Evolutionary conservation across 2,113 vertebrate genomes (phyloP), one percentile per base, ranked within the genome.

Genomic region (Hymenochirus boettgeri): DNA sequence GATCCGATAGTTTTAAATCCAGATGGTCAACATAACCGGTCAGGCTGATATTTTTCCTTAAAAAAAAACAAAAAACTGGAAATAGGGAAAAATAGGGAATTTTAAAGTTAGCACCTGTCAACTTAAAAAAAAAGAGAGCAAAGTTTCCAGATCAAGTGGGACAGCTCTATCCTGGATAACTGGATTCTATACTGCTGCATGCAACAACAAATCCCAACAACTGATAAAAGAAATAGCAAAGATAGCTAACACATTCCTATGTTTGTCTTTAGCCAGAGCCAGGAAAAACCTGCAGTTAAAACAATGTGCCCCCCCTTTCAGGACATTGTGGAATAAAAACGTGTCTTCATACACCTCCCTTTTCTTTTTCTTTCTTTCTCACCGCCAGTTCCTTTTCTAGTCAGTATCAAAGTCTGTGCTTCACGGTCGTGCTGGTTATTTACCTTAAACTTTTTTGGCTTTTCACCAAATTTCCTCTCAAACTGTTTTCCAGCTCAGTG

Each of bases 81-180:
- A n/a, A n/a, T n/a, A n/a, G n/a, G n/a, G n/a, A n/a, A n/a, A n/a
- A n/a, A n/a, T n/a, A n/a, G n/a, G n/a, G 47, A 62, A 61, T n/a
- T 52, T 73, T 65, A 70, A 37, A 4, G 62, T 42, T 73, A 84
- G 86, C 92, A 95, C 92, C 91, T 93, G 92, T 91, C 85, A 80
- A 79, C 71, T 72, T 51, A 53, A 52, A 48, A 25, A 31, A 48
- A 60, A 35, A 19, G 48, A 13, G 53, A 18, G 35, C 22, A 21
- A 29, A 61, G 27, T 33, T 48, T 53, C 33, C 29, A 31, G 4
- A 9, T 7, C 23, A 52, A 65, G 31, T 33, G 17, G 53, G 42
- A 71, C 19, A 71, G 61, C 29, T 21, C 57, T 61, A 63, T 23
- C 65, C 56, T 13, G 24, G 52, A 23, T 27, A 25, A 47, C 46